A percentile compares a stretch with the other conserved stretches of the same genome.
Evolutionary conservation across 2,888 invertebrate species (phyloP).

Genomic region (Eulithis testata): DNA sequence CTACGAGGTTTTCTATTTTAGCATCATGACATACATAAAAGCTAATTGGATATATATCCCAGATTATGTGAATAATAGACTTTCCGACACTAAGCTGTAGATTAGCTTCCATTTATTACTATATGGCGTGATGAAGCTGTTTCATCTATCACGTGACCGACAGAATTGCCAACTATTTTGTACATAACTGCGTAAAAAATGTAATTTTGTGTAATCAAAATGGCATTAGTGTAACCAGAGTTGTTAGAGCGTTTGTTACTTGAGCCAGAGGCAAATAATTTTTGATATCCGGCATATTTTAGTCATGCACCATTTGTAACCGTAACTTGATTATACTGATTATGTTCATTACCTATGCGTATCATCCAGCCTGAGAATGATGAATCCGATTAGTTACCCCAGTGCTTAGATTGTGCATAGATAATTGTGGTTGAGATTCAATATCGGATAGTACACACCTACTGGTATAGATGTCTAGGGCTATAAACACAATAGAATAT

Average conservation of each 20-base stretch:
- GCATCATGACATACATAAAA: constrained; percentile 3
- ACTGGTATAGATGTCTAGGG: too few species aligned
- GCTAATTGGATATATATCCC: constrained; percentile 24
- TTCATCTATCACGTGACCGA: constrained; percentile 59
- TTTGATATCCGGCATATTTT: constrained; percentile 58
- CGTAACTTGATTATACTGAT: constrained; percentile 38
- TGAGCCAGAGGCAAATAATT: constrained; percentile 49
- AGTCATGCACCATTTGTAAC: constrained; percentile 57
- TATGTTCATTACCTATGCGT: constrained; percentile 33
- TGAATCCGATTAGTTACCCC: constrained; percentile 43
- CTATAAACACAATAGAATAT: too few species aligned
- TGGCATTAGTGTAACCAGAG: constrained; percentile 67
- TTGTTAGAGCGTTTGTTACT: constrained; percentile 56
- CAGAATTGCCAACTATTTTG: constrained; percentile 50
- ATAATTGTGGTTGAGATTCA: constrained; percentile 3
- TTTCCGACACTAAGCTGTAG: constrained; percentile 47
- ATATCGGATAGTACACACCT: not conserved
- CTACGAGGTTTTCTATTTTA: not conserved
- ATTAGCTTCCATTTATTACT: constrained; percentile 61
- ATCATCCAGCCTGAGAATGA: constrained; percentile 35
- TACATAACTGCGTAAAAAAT: constrained; percentile 61
- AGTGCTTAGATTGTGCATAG: not conserved
- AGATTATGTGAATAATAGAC: constrained; percentile 42
- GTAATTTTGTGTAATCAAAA: constrained; percentile 77
- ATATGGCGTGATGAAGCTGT: constrained; percentile 46